phyloP scores from a whole-genome alignment of 92 coral and sea anemone genomes.

The Actinernus sp. region DNA sequence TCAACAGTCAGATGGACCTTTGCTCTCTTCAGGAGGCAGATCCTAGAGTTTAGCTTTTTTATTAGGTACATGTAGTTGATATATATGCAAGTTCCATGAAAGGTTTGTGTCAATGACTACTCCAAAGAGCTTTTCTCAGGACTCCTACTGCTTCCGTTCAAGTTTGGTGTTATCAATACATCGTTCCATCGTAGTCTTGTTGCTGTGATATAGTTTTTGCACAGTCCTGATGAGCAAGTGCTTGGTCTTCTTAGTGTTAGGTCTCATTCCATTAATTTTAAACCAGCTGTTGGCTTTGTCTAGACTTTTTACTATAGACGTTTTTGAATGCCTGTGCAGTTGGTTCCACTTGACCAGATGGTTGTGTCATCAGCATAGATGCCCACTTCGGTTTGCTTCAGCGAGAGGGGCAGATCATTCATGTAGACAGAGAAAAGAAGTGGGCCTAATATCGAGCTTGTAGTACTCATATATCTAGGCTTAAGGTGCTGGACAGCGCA shows the following conservation, averaged over 20 bases:
- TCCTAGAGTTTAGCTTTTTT: too few relatives aligned
- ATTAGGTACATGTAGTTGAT: too few relatives aligned
- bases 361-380: too few relatives aligned
- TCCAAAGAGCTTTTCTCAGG: neutral
- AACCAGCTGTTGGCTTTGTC: conserved; percentile 12
- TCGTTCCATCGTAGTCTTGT: conserved; percentile 31
- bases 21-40: too few relatives aligned
- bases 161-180: neutral
- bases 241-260: conserved; percentile 28
- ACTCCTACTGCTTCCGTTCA: conserved; percentile 7
- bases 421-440: conserved; percentile 26
- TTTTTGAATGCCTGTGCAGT: too few relatives aligned
- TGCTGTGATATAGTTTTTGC: too few relatives aligned
- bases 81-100: too few relatives aligned
- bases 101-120: too few relatives aligned
- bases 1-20: too few relatives aligned
- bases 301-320: conserved; percentile 6
- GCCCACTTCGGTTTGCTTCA: conserved; percentile 21
- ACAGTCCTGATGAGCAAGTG: conserved; percentile 30
- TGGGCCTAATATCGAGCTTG: conserved; percentile 29
- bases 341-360: too few relatives aligned
- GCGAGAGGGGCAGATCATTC: conserved; percentile 23
- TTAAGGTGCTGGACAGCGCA: too few relatives aligned
- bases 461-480: conserved; percentile 13
- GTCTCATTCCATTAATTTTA: too few relatives aligned